Evolutionary conservation across 2,797 vertebrate genomes (phyloP), one percentile per base, ranked within the genome.

Genomic region (Molothrus ater): DNA sequence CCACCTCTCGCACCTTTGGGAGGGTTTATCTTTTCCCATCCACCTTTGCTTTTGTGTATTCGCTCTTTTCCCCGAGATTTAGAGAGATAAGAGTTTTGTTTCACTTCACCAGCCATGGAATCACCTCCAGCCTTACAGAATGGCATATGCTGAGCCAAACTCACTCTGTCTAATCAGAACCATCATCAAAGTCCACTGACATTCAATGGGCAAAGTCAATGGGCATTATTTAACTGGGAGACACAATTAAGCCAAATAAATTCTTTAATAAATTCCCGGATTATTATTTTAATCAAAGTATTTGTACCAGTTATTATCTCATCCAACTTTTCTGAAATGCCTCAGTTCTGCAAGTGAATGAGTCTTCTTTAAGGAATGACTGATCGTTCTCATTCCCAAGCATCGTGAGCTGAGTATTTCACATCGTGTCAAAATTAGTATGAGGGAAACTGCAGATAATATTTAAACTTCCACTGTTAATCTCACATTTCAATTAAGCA

Each of bases 1-100:
- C 26, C 36, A 7, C 42, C 14, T 0, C 63, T 17, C 63, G 1
- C 7, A 2, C 9, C 17, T 29, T 12, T 16, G n/a, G n/a, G 16
- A 65, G 5, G 6, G 42, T 51, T 51, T 29, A 32, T 38, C 53
- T 28, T 28, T 29, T 73, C 79, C 64, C 68, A n/a, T 45, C 80
- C 61, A 29, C 11, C 1, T 22, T 65, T 20, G 6, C 47, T 72
- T 70, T 4, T 28, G 59, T 59, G 26, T 38, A 5, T 11, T 75
- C 45, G 18, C n/a, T 79, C 56, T 74, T 73, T n/a, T 11, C 68
- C 36, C 79, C 59, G 2, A 7, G 32, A 59, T 54, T 61, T 17
- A 21, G 36, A 56, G 50, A 43, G 20, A 6, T 0, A 2, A 26
- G n/a, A 17, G 24, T 38, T 69, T 70, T 45, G 40, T 54, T 53